Base-by-base conservation (phyloP, 2,888 invertebrate genomes). In the Molanna angustata region DNA sequence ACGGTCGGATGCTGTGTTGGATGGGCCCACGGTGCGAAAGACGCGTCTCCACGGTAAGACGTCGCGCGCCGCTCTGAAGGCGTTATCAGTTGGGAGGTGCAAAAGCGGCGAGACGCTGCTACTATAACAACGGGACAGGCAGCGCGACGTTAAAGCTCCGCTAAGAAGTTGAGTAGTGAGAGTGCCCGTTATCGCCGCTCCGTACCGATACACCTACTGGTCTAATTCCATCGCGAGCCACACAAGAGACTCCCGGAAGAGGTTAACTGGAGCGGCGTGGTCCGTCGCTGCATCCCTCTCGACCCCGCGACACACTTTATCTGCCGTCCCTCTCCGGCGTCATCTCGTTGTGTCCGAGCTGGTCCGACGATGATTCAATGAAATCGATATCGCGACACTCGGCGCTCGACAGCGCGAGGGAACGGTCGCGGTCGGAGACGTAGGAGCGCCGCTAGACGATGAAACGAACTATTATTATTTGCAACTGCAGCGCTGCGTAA, bases 221-320 rank as follows among this genome's bases (percentile, higher is more conserved):
- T 55, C 52, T 52, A 58, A 58, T 58, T 58, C 55, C 48, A 53
- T 40, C 56, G 22, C 52, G 45, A 56, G 49, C 52, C 52, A 41
- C 41, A 16, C 45, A 47, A 39, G 21, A 20, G 47, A 52, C 57
- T 54, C 57, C 58, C 58, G 58, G 58, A 58, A 58, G 58, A 53
- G 48, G 49, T 52, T 58, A 58, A 58, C 58, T 58, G 55, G 58
- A 58, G 58, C 58, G 58, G 48, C 49, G 57, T 52, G 57, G 50
- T 51, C 50, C 44, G 41, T 51, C 40, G 52, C 49, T 42, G 46
- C 49, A 39, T 54, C 52, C 49, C 52, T 51, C 46, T 54, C 57
- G 45, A 44, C 51, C 57, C 44, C 47, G 45, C 51, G 44, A 39
- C 21, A 37, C 19, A 16, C 43, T 13, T 20, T 32, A 32, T 40